Percentiles rank a stretch among this genome's conserved stretches.
These are phyloP conservation scores for Neofelis nebulosa DNA, from an alignment of 2,113 vertebrate species.

Conservation along the genomic window DNA sequence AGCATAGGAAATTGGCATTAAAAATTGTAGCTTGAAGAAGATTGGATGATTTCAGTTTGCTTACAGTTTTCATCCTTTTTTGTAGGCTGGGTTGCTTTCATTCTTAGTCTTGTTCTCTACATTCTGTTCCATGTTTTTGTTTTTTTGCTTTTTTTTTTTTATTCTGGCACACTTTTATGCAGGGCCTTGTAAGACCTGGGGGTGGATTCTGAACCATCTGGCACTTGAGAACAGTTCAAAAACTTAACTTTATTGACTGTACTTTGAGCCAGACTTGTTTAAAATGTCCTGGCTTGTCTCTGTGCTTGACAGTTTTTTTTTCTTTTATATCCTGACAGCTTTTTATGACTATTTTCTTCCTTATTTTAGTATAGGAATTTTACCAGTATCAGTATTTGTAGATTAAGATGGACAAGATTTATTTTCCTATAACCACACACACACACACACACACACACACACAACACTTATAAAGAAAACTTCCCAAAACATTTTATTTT, in stretches of 20 bases:
- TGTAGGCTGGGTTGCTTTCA: slow-evolving; percentile 3
- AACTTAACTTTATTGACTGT: slow-evolving; percentile 31
- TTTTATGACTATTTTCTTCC: slow-evolving; percentile 24
- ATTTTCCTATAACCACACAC: neutral
- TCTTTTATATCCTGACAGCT: neutral
- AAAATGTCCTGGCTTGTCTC: slow-evolving; percentile 50
- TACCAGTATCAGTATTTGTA: slow-evolving; percentile 1
- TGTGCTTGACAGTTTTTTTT: slow-evolving; percentile 24
- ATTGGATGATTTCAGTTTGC: slow-evolving; percentile 38
- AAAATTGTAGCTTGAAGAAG: slow-evolving; percentile 1
- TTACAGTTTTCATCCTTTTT: neutral
- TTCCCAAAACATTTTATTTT: neutral
- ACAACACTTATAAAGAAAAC: neutral
- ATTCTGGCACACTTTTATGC: slow-evolving; percentile 14
- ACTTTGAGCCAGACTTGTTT: slow-evolving; percentile 38
- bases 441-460: neutral
- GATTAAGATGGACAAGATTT: neutral
- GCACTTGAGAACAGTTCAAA: slow-evolving; percentile 30
- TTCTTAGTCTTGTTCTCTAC: slow-evolving; percentile 54
- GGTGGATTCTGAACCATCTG: slow-evolving; percentile 64
- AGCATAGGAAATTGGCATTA: neutral
- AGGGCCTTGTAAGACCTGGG: slow-evolving; percentile 44
- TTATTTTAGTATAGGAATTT: slow-evolving; percentile 21
- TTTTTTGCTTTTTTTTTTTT: neutral
- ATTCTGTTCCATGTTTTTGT: slow-evolving; percentile 26